Percentiles rank a stretch among this genome's conserved stretches.
phyloP scores from a whole-genome alignment of 1,140 invertebrate genomes.

The Papilio glaucus region DNA sequence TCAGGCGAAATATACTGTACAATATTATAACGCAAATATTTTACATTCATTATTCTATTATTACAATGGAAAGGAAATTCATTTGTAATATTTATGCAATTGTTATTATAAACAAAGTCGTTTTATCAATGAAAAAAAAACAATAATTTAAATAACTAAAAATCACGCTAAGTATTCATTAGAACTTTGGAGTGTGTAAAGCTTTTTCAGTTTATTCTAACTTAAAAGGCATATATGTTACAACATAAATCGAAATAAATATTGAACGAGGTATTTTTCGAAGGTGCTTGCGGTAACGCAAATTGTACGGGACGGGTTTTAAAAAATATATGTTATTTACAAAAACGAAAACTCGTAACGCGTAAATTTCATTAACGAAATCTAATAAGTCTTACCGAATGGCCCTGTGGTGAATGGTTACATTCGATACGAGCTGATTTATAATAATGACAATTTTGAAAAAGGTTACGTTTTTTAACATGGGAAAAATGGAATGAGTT shows the following conservation, averaged over 20 bases:
- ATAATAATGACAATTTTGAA: conserved; percentile 13
- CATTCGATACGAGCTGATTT: conserved; percentile 31
- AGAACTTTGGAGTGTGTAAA: too few relatives aligned
- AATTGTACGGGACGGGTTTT: conserved; percentile 1
- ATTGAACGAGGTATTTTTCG: background rate
- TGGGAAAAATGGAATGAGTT: background rate
- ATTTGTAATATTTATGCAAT: too few relatives aligned
- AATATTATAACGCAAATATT: too few relatives aligned
- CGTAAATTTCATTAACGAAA: conserved; percentile 32
- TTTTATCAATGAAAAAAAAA: too few relatives aligned
- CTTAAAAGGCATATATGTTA: too few relatives aligned
- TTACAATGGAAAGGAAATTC: too few relatives aligned
- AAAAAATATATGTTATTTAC: conserved; percentile 21
- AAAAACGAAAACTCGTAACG: conserved; percentile 22
- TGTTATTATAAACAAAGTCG: too few relatives aligned
- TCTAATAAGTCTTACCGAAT: conserved; percentile 19
- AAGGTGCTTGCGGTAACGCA: background rate
- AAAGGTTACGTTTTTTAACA: background rate
- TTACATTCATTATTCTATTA: too few relatives aligned
- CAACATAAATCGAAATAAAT: background rate
- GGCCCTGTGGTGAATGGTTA: conserved; percentile 27
- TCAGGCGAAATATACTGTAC: too few relatives aligned
- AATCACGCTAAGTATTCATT: too few relatives aligned
- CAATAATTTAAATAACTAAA: too few relatives aligned
- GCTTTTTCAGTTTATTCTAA: too few relatives aligned